Evolutionary conservation across 2,797 vertebrate species (phyloP).

Genomic region (Phataginus tetradactyla): DNA sequence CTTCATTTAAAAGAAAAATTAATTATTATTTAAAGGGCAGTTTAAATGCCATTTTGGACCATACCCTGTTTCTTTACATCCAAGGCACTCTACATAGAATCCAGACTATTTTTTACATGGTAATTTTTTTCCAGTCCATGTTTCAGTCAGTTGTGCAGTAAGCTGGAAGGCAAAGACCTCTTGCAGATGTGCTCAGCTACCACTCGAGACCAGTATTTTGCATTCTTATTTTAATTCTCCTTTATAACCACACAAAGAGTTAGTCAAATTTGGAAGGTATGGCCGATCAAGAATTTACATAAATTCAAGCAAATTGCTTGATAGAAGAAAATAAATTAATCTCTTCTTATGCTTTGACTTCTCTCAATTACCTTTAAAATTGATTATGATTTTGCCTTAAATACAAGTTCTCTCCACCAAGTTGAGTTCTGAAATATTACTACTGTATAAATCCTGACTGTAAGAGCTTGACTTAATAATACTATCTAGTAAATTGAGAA

Average conservation of each 20-base stretch:
- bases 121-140: background rate
- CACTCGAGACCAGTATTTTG: background rate
- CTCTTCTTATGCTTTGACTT: background rate
- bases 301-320: constrained; percentile 42
- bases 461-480: background rate
- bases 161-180: constrained; percentile 22
- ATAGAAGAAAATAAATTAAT: background rate
- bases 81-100: background rate
- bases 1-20: constrained; percentile 63
- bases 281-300: background rate
- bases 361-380: constrained; percentile 5
- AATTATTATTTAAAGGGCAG: constrained; percentile 59
- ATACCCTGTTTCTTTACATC: background rate
- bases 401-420: background rate
- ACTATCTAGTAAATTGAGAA: background rate
- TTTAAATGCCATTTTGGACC: constrained; percentile 54
- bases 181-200: background rate
- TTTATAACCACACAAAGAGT: background rate
- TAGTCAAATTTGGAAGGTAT: background rate
- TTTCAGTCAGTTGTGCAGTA: background rate
- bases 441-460: background rate
- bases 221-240: constrained; percentile 21
- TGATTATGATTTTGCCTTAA: constrained; percentile 32
- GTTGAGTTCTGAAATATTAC: background rate
- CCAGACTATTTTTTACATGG: background rate